A percentile compares a stretch with the other conserved stretches of the same genome.
Evolutionary conservation across 2,888 invertebrate genomes (phyloP).

Genomic region (Hedya salicella): DNA sequence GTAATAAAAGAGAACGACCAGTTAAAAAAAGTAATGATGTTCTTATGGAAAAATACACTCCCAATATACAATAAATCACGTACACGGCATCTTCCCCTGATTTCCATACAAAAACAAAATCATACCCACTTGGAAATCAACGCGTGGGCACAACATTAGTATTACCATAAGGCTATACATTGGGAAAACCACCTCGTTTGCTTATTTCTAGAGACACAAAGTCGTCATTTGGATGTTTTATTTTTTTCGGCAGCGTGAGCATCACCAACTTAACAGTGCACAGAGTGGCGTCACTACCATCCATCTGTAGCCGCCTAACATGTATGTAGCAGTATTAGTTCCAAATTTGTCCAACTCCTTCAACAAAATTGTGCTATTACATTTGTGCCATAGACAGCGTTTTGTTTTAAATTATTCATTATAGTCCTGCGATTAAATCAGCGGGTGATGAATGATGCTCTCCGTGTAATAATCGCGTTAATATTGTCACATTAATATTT

Average conservation of each 20-base stretch:
- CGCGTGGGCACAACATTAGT: conserved; percentile 46
- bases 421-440: conserved; percentile 55
- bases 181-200: not conserved
- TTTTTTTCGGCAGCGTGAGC: not conserved
- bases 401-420: conserved; percentile 49
- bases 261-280: conserved; percentile 6
- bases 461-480: conserved; percentile 30
- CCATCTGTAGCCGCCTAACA: not conserved
- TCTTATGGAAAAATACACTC: conserved; percentile 23
- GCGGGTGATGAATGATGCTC: conserved; percentile 57
- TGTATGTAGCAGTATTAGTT: conserved; percentile 3
- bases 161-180: conserved; percentile 7
- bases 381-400: conserved; percentile 32
- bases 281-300: conserved; percentile 3
- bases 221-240: conserved; percentile 1
- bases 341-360: conserved; percentile 2
- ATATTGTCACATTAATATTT: conserved; percentile 49
- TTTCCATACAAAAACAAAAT: conserved; percentile 50
- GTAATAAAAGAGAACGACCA: not conserved
- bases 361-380: conserved; percentile 12
- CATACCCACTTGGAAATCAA: conserved; percentile 36
- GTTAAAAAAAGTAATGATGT: not conserved
- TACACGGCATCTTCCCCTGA: conserved; percentile 35
- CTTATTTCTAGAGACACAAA: conserved; percentile 7
- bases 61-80: conserved; percentile 38